A percentile compares a stretch with the other conserved stretches of the same genome.
These are phyloP conservation scores for Brachionus sp. DNA, from an alignment of 1,140 invertebrate species.

Conservation along the genomic window DNA sequence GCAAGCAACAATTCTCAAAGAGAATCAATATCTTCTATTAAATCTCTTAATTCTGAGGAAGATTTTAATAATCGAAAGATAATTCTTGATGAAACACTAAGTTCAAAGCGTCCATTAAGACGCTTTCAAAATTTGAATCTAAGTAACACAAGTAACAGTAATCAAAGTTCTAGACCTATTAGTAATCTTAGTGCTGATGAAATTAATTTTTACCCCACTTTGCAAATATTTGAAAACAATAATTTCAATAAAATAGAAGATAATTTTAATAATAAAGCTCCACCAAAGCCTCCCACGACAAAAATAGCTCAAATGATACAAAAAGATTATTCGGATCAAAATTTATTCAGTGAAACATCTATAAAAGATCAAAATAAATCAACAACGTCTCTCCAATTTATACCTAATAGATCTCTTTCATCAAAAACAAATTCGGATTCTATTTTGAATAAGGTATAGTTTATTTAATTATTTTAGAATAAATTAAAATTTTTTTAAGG, in stretches of 20 bases:
- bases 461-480: no score
- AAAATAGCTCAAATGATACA: background rate
- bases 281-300: background rate
- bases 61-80: background rate
- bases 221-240: background rate
- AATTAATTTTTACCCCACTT: background rate
- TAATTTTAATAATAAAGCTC: background rate
- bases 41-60: slow-evolving; percentile 32
- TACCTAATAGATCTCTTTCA: background rate
- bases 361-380: background rate
- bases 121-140: background rate
- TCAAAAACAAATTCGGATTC: background rate
- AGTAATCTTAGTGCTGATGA: slow-evolving; percentile 33
- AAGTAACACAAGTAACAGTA: slow-evolving; percentile 14
- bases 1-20: background rate
- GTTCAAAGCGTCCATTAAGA: slow-evolving; percentile 32
- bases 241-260: background rate
- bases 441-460: background rate
- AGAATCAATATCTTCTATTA: slow-evolving; percentile 34
- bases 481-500: no score
- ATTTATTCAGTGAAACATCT: background rate
- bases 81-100: slow-evolving; percentile 26
- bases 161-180: slow-evolving; percentile 9
- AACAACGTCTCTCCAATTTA: background rate
- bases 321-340: background rate